These are phyloP conservation scores for Parauchenoglanis punctatus DNA, from an alignment of 2,797 vertebrate species.

Conservation along the genomic window DNA sequence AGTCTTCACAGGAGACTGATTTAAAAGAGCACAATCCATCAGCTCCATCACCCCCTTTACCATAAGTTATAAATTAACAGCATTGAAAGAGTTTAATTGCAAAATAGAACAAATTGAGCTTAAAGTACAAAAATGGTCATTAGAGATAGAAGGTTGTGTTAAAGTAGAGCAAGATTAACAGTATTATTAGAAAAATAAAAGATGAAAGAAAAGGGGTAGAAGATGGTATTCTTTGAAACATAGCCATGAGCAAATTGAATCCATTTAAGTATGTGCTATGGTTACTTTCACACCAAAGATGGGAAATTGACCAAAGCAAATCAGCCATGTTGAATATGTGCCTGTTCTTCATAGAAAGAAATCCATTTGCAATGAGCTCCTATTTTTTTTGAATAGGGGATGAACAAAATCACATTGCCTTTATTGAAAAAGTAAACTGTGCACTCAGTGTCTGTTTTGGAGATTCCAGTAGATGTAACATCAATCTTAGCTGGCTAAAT, in stretches of 20 bases:
- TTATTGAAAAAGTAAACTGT: no score
- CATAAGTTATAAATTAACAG: neutral
- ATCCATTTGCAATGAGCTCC: neutral
- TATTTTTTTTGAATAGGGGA: neutral
- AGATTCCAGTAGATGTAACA: neutral
- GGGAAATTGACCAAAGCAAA: neutral
- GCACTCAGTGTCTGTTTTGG: neutral
- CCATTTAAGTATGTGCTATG: neutral
- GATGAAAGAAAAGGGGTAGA: neutral
- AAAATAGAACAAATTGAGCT: neutral
- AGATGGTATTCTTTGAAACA: neutral
- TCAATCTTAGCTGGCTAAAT: neutral
- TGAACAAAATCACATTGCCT: no score
- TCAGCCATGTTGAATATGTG: neutral
- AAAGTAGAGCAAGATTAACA: neutral
- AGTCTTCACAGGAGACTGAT: neutral
- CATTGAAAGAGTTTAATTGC: neutral
- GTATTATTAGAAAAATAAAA: neutral
- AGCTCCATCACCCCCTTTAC: neutral
- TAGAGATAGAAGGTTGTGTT: neutral
- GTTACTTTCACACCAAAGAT: neutral
- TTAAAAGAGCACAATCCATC: neutral
- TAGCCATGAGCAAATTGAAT: neutral
- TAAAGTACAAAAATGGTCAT: neutral
- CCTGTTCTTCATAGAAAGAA: neutral